A percentile compares a stretch with the other conserved stretches of the same genome.
Conservation (phyloP, 2,113 vertebrate genomes). For the Colistium nudipinnis region DNA sequence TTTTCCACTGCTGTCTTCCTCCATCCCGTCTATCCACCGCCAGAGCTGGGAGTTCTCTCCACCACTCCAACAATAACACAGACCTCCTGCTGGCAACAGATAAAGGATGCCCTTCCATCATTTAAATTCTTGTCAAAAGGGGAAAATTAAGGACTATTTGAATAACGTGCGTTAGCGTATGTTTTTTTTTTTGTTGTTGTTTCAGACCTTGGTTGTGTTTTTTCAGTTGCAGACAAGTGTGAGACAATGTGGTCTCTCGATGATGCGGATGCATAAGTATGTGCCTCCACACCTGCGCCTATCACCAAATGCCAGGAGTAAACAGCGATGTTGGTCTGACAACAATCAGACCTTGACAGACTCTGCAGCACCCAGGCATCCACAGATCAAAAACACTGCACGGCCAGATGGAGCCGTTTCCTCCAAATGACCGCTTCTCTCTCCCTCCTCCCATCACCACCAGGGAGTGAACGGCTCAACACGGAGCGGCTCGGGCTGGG, state of each 20-base stretch:
- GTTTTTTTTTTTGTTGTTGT: too few species aligned
- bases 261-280: background rate
- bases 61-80: constrained; percentile 34
- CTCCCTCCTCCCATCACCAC: constrained; percentile 25
- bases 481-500: constrained; percentile 29
- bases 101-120: constrained; percentile 16
- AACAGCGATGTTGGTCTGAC: constrained; percentile 53
- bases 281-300: constrained; percentile 17
- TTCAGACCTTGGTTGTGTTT: too few species aligned
- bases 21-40: constrained; percentile 50
- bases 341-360: constrained; percentile 72
- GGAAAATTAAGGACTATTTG: background rate
- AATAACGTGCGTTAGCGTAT: too few species aligned
- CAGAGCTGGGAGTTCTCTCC: constrained; percentile 30
- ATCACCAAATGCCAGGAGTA: constrained; percentile 10
- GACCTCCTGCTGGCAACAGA: constrained; percentile 55
- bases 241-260: background rate
- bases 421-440: constrained; percentile 61
- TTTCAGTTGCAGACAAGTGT: background rate
- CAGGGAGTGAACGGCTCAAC: constrained; percentile 32
- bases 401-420: constrained; percentile 60
- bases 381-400: constrained; percentile 52
- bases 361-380: constrained; percentile 63
- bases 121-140: constrained; percentile 7
- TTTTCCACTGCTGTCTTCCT: constrained; percentile 43